Base-by-base conservation (phyloP, 1,140 invertebrate species). In the Campodea augens region DNA sequence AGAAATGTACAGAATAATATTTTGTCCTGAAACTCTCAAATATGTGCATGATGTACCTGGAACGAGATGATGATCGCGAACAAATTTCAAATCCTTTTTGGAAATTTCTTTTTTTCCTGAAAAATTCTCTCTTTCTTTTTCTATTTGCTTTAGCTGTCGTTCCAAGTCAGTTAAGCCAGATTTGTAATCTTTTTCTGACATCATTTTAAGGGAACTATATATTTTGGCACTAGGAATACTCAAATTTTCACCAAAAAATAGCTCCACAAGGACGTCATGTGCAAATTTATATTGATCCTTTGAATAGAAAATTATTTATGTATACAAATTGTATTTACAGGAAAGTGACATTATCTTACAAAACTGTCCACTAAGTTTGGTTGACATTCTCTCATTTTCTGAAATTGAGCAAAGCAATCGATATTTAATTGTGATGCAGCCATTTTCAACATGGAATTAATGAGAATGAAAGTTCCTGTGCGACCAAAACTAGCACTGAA, bases 221-320 rank as follows among this genome's bases (percentile, higher is more conserved):
- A n/a, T n/a, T n/a, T n/a, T n/a, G n/a, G n/a, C n/a, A n/a, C n/a
- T n/a, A n/a, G 27, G 27, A 10, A 32, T 32, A 15, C 27, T 32
- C 27, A 7, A 32, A 32, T 32, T 32, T 15, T 32, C 7, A 15
- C 27, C 27, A 15, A 32, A 32, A 7, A 32, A 15, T 10, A 32
- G 7, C 15, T 32, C 27, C 7, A 32, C 27, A 7, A 32, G 15
- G 27, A 15, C 15, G 7, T 10, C 7, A 15, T 71, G 67, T 12
- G 70, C 59, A 52, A 71, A 71, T 13, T 64, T 56, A 52, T 70
- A 72, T 53, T 71, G 69, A 43, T 69, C 66, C 64, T 68, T 49
- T 24, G 49, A 45, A 37, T 18, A 23, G 19, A 5, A 3, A 27
- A 50, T 21, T 19, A 42, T 18, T 52, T 19, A 48, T 1, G 25